Percentiles rank a stretch among this genome's conserved stretches.
Evolutionary conservation across 2,888 invertebrate species (phyloP).

Genomic region (Pyrocoelia pectoralis): DNA sequence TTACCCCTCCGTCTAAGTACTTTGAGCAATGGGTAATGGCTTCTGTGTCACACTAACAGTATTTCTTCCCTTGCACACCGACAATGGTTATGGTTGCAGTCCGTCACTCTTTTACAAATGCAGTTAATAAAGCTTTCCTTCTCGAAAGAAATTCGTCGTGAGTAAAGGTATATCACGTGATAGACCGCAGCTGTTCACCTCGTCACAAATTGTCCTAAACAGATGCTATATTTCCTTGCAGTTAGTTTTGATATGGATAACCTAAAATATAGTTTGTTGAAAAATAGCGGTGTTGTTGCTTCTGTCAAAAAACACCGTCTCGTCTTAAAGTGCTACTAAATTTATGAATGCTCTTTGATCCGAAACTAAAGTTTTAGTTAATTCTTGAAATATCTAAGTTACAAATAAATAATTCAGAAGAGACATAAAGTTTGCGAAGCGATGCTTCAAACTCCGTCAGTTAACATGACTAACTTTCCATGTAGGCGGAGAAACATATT

Average conservation of each 20-base stretch:
- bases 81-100: slow-evolving; percentile 27
- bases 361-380: slow-evolving; percentile 34
- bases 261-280: slow-evolving; percentile 16
- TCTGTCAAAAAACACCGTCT: slow-evolving; percentile 13
- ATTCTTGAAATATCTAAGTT: slow-evolving; percentile 33
- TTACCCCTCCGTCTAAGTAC: slow-evolving; percentile 37
- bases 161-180: slow-evolving; percentile 42
- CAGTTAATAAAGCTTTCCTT: slow-evolving; percentile 23
- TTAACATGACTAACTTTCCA: slow-evolving; percentile 37
- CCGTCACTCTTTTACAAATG: slow-evolving; percentile 23
- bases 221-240: slow-evolving; percentile 27
- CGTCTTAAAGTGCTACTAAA: slow-evolving; percentile 16
- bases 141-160: slow-evolving; percentile 33
- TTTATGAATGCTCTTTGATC: slow-evolving; percentile 27
- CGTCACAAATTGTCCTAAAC: slow-evolving; percentile 39
- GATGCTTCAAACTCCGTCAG: slow-evolving; percentile 36
- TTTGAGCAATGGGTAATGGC: slow-evolving; percentile 45
- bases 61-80: slow-evolving; percentile 39
- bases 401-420: slow-evolving; percentile 36
- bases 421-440: slow-evolving; percentile 28
- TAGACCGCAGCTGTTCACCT: slow-evolving; percentile 45
- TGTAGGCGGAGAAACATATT: slow-evolving; percentile 43
- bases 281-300: slow-evolving; percentile 2
- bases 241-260: slow-evolving; percentile 11
- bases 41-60: slow-evolving; percentile 46